phyloP scores from a whole-genome alignment of 2,888 invertebrate species.

The Leucania comma region DNA sequence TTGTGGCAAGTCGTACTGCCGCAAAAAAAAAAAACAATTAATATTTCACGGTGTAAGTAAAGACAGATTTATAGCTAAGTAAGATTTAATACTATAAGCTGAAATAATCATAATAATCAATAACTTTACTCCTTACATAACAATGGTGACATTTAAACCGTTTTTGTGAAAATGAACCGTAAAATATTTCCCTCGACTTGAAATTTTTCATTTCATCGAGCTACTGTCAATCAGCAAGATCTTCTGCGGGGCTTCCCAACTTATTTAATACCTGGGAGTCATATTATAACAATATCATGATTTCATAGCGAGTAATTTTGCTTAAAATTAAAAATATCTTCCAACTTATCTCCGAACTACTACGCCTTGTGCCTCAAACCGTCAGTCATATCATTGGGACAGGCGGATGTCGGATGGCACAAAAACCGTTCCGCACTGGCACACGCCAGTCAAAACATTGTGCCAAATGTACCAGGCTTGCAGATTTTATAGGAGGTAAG shows the following conservation, averaged over 20 bases:
- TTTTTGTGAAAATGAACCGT: too few species aligned
- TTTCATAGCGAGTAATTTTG: neutral
- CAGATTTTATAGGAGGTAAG: slow-evolving; percentile 24
- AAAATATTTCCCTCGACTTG: too few species aligned
- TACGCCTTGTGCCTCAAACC: slow-evolving; percentile 24
- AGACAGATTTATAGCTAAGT: too few species aligned
- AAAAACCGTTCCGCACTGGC: slow-evolving; percentile 73
- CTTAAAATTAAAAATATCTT: slow-evolving; percentile 25
- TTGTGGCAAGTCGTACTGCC: too few species aligned
- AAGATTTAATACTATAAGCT: too few species aligned
- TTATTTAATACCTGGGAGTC: neutral
- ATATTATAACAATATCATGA: neutral
- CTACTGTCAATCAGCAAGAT: neutral
- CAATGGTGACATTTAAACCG: neutral
- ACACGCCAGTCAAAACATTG: slow-evolving; percentile 74
- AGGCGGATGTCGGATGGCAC: slow-evolving; percentile 72
- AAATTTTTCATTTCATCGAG: neutral
- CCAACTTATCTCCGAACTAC: slow-evolving; percentile 13
- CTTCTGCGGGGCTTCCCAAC: neutral
- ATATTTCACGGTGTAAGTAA: too few species aligned
- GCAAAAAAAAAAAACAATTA: too few species aligned
- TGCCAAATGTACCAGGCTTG: slow-evolving; percentile 37
- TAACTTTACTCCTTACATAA: too few species aligned
- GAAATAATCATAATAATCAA: too few species aligned
- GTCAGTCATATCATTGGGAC: slow-evolving; percentile 63